A percentile compares a stretch with the other conserved stretches of the same genome.
Conservation (phyloP, 2,113 vertebrate genomes). For the Phaetusa simplex region DNA sequence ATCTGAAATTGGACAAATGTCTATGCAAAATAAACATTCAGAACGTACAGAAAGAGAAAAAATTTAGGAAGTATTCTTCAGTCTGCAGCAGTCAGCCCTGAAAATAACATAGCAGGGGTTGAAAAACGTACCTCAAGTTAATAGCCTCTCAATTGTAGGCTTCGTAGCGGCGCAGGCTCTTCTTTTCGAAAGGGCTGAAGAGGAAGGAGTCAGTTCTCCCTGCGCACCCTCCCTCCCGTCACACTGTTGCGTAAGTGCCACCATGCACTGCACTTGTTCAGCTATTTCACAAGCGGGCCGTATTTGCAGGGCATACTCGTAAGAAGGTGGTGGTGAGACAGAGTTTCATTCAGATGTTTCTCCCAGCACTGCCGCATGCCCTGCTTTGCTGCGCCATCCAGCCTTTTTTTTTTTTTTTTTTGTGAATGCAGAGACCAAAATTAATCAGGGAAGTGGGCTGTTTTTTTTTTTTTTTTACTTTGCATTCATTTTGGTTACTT, state of each 20-base stretch:
- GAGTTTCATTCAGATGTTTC: background rate
- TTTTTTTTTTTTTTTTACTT: background rate
- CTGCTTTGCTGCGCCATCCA: background rate
- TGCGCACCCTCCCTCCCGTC: background rate
- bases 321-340: background rate
- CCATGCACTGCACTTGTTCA: rapidly evolving
- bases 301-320: background rate
- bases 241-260: background rate
- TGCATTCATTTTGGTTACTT: background rate
- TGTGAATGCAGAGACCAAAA: background rate
- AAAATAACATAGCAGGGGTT: background rate
- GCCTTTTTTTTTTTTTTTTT: background rate
- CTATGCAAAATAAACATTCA: background rate
- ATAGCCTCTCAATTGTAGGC: background rate
- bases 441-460: background rate
- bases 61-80: background rate
- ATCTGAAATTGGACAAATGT: background rate
- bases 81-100: background rate
- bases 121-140: background rate
- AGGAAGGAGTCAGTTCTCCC: background rate
- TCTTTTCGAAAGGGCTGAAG: background rate
- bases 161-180: background rate
- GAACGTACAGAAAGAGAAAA: background rate
- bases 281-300: background rate
- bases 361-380: rapidly evolving